Percentiles rank a stretch among this genome's conserved stretches.
Evolutionary conservation across 1,140 invertebrate genomes (phyloP).

Genomic region (Lanistes nyassanus): DNA sequence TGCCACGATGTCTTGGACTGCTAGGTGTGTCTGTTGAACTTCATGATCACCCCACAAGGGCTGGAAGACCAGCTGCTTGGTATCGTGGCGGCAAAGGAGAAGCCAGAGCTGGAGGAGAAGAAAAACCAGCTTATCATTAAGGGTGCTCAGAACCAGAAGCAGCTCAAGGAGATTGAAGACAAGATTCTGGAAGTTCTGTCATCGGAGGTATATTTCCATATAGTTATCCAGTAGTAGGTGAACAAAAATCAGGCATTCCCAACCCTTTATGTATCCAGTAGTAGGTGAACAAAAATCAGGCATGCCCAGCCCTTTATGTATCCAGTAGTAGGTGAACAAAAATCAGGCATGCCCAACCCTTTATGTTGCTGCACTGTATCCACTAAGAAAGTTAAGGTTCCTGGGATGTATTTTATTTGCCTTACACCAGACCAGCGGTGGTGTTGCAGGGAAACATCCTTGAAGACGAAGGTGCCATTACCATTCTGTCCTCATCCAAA

Average conservation of each 20-base stretch:
- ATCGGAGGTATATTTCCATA: too few species aligned
- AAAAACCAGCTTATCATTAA: constrained; percentile 58
- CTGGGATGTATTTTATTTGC: neutral
- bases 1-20: too few species aligned
- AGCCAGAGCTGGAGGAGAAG: constrained; percentile 58
- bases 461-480: constrained; percentile 58
- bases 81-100: constrained; percentile 59
- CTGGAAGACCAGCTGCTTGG: constrained; percentile 61
- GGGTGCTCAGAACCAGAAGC: constrained; percentile 57
- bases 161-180: constrained; percentile 91
- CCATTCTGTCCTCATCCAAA: constrained; percentile 55
- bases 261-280: too few species aligned
- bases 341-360: too few species aligned
- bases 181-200: constrained; percentile 88
- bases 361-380: neutral
- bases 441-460: constrained; percentile 51
- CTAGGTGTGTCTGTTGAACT: constrained; percentile 48
- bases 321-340: too few species aligned
- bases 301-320: too few species aligned
- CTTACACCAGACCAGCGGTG: neutral
- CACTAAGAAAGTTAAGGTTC: neutral
- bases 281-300: too few species aligned
- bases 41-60: constrained; percentile 60
- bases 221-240: too few species aligned
- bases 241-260: too few species aligned